Base-by-base conservation (phyloP, 2,888 invertebrate species). In the Polyploca ridens region DNA sequence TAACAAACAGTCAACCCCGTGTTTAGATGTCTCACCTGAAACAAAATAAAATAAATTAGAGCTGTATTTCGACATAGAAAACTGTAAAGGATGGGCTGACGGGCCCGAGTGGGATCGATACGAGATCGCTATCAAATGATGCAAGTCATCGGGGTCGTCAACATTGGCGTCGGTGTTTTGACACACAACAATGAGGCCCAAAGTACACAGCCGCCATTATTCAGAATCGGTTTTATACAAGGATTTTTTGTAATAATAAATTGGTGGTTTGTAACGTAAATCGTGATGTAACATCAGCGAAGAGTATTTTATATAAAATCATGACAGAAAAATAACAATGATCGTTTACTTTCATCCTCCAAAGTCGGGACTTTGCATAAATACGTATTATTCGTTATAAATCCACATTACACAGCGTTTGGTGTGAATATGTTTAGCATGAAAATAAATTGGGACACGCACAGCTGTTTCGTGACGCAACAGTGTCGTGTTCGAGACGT, bases 61-160 rank as follows among this genome's bases (percentile, higher is more conserved):
- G 60, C 60, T 59, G 35, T 57, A 58, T 59, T 58, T 63, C 58
- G 58, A 65, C 63, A 60, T 62, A 61, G 46, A 61, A 63, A 68
- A 64, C 69, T 66, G 69, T 70, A 68, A 75, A 77, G 73, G 71
- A 76, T 76, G 69, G 79, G 77, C 79, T 73, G 73, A 74, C 72
- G 79, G 70, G 71, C 72, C 72, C 74, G 76, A 71, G 73, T 63
- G 75, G 78, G 84, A 87, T 88, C 87, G 82, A 89, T 89, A 87
- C 73, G 78, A 82, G 83, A 86, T 86, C 80, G 87, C 79, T 75
- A 75, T 77, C 72, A 72, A 83, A 86, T 82, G 82, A 78, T 87
- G 89, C 90, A 89, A 91, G 89, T 93, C 90, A 93, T 85, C 78
- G 86, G 82, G 90, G 89, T 91, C 90, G 85, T 88, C 88, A 88